Evolutionary conservation across 2,113 vertebrate genomes (phyloP).

Genomic region (Entosphenus tridentatus): DNA sequence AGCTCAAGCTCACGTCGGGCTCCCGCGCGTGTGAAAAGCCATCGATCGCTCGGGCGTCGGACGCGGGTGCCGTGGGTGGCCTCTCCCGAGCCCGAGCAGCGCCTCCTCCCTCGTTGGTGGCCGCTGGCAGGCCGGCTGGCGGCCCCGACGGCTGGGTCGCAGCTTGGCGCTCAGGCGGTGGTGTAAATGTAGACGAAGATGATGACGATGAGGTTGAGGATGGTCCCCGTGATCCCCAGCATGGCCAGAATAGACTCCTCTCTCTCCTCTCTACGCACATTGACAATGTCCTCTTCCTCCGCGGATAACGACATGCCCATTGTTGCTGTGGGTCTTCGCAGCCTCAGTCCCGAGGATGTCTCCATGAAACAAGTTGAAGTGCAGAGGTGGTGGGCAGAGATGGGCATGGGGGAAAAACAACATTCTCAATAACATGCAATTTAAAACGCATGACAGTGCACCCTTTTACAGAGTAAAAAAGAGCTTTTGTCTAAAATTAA

Average conservation of each 20-base stretch:
- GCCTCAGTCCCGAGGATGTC: conserved; percentile 32
- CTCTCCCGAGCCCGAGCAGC: neutral
- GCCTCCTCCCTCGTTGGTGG: neutral
- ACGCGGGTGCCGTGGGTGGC: too few species aligned
- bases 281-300: conserved; percentile 43
- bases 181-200: conserved; percentile 67
- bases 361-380: conserved; percentile 12
- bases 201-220: conserved; percentile 61
- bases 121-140: neutral
- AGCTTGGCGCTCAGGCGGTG: conserved; percentile 29
- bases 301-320: conserved; percentile 49
- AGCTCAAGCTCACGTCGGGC: too few species aligned
- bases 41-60: too few species aligned
- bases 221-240: conserved; percentile 53
- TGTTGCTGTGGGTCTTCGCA: conserved; percentile 30
- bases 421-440: neutral
- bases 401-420: neutral
- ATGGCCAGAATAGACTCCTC: conserved; percentile 59
- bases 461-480: neutral
- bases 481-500: too few species aligned
- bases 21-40: too few species aligned
- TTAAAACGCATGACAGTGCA: neutral
- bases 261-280: conserved; percentile 55
- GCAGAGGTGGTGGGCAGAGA: neutral
- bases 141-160: conserved; percentile 11